phyloP scores from a whole-genome alignment of 2,113 vertebrate genomes.

The Meleagris gallopavo region DNA sequence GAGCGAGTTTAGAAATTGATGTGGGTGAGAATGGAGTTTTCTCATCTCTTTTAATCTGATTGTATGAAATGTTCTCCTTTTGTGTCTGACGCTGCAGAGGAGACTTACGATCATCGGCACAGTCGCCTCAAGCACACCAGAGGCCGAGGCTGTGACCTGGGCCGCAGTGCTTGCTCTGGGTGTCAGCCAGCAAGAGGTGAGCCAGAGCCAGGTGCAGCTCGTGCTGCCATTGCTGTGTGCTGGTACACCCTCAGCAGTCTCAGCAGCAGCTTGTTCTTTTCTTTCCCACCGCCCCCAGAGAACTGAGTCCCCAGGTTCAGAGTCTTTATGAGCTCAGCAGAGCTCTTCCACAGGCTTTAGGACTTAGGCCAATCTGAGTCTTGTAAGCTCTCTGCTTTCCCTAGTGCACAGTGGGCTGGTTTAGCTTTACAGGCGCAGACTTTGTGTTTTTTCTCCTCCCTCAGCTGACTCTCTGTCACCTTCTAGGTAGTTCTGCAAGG shows the following conservation, averaged over 20 bases:
- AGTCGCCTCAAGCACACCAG: background rate
- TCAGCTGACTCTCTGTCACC: constrained; percentile 43
- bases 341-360: background rate
- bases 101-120: background rate
- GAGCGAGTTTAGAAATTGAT: constrained; percentile 27
- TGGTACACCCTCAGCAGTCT: background rate
- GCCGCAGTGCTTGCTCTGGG: background rate
- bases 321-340: rapidly evolving
- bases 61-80: background rate
- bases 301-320: background rate
- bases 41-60: background rate
- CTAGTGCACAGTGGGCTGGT: background rate
- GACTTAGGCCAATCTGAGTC: background rate
- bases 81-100: constrained; percentile 14
- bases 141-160: background rate
- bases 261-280: background rate
- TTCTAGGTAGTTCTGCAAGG: constrained; percentile 40
- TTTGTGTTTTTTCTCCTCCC: background rate
- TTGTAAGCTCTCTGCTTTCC: background rate
- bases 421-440: background rate
- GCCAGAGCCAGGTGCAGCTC: background rate
- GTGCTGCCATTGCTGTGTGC: background rate
- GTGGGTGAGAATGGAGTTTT: constrained; percentile 1
- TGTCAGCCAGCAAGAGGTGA: background rate
- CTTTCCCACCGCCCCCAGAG: rapidly evolving